Base-by-base conservation (phyloP, 2,888 invertebrate genomes). In the Patella pellucida region DNA sequence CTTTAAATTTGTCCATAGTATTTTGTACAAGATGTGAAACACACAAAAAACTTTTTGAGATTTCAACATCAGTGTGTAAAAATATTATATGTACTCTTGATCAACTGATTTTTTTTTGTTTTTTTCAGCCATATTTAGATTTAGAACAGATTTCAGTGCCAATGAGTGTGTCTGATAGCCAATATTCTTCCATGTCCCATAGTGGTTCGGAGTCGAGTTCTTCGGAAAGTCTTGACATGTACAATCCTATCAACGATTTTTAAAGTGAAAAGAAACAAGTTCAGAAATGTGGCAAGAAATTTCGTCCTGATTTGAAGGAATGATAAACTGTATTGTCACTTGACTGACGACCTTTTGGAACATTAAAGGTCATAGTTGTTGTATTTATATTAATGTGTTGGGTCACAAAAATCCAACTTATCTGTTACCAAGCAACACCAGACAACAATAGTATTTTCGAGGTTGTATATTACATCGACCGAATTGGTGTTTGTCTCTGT, bases 71-170 rank as follows among this genome's bases (percentile, higher is more conserved):
- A 41, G 41, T 41, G 41, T 7, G 7, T 41, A 41, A 31, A 31
- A 5, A 31, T 9, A 9, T 9, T 41, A 9, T 41, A 41, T 41
- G 41, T 41, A 41, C 41, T 41, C 1, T 4, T 41, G 41, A 41
- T 41, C 41, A 41, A 41, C 41, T 50, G 75, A n/a, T n/a, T n/a
- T n/a, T 79, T 73, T 79, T 76, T n/a, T 41, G 73, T 74, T 78
- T 84, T 41, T 80, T 86, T 4, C 86, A 93, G 93, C 97, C 97
- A 90, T 97, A 97, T 90, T 91, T 97, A 88, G 97, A 97, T 90
- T 93, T 97, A 75, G 87, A 87, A 75, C 86, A 86, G 14, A 79
- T 86, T 72, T 85, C 87, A 71, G 84, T 84, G 27, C 80, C 85
- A 31, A 84, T 83, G 74, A 87, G 87, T 70, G 84, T 85, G 15